These are phyloP conservation scores for Alligator sinensis DNA, from an alignment of 2,113 vertebrate genomes.

Conservation along the genomic window DNA sequence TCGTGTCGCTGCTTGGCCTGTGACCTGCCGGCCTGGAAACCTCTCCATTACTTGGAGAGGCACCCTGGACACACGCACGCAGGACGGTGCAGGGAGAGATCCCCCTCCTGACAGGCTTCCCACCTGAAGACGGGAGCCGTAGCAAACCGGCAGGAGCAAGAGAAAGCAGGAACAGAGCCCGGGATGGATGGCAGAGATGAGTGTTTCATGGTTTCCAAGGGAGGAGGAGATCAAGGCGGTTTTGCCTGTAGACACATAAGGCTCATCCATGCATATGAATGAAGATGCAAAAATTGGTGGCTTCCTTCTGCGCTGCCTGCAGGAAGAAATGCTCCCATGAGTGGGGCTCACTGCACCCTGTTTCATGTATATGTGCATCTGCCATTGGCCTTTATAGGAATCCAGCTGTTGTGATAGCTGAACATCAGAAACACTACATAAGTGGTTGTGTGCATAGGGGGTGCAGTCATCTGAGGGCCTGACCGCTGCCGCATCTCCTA, in stretches of 20 bases:
- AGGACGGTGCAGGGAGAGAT: not conserved
- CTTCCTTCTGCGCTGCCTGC: not conserved
- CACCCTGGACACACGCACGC: not conserved
- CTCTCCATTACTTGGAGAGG: not conserved
- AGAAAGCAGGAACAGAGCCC: not conserved
- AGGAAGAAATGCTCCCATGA: not conserved
- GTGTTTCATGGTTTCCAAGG: not conserved
- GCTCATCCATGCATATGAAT: not conserved
- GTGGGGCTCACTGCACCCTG: not conserved
- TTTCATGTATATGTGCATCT: not conserved
- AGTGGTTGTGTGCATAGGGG: not conserved
- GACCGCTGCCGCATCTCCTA: rapidly evolving
- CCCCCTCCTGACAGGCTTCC: not conserved
- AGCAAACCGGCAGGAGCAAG: not conserved
- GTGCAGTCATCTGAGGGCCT: not conserved
- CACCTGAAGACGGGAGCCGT: not conserved
- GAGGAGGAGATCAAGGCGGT: not conserved
- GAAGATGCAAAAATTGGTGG: not conserved
- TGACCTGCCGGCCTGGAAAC: not conserved
- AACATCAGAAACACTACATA: not conserved
- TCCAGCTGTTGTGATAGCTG: not conserved
- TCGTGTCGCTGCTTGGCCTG: not conserved
- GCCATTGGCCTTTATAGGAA: not conserved
- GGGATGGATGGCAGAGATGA: not conserved
- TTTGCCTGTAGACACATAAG: not conserved